A percentile compares a stretch with the other conserved stretches of the same genome.
phyloP scores from a whole-genome alignment of 1,140 invertebrate species.

The Planococcus citri region DNA sequence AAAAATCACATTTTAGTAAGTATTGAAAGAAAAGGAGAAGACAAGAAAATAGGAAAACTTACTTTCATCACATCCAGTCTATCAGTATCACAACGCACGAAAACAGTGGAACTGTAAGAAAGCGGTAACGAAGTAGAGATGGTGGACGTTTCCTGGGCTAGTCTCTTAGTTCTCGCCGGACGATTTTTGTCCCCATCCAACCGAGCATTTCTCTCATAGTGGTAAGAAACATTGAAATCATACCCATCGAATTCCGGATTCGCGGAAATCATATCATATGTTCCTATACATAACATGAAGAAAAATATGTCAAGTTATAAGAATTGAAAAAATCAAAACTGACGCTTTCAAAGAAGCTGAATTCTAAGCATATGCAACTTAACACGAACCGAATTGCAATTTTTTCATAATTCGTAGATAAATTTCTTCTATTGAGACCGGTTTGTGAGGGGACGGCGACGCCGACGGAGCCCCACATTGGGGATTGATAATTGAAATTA shows the following conservation, averaged over 20 bases:
- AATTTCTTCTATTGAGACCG: constrained; percentile 48
- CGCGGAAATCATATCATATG: constrained; percentile 81
- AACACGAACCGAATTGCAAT: constrained; percentile 65
- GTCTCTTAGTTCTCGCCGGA: constrained; percentile 73
- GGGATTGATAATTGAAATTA: constrained; percentile 35
- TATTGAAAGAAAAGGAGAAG: background rate
- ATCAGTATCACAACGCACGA: constrained; percentile 89
- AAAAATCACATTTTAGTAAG: no score
- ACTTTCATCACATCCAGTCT: constrained; percentile 92
- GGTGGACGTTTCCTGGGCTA: constrained; percentile 91
- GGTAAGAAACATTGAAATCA: constrained; percentile 76
- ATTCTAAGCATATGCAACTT: no score
- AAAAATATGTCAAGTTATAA: constrained; percentile 26
- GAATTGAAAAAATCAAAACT: no score
- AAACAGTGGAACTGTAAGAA: constrained; percentile 86
- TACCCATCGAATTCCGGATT: constrained; percentile 49
- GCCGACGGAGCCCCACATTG: constrained; percentile 34
- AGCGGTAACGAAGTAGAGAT: constrained; percentile 83
- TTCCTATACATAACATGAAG: constrained; percentile 52
- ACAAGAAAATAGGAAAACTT: no score
- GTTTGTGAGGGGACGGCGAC: constrained; percentile 36
- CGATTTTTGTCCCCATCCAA: constrained; percentile 72
- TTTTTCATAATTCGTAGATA: constrained; percentile 78
- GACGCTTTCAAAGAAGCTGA: no score
- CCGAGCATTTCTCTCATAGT: constrained; percentile 80